Conservation (phyloP, 1,140 invertebrate species). For the Panulirus ornatus region DNA sequence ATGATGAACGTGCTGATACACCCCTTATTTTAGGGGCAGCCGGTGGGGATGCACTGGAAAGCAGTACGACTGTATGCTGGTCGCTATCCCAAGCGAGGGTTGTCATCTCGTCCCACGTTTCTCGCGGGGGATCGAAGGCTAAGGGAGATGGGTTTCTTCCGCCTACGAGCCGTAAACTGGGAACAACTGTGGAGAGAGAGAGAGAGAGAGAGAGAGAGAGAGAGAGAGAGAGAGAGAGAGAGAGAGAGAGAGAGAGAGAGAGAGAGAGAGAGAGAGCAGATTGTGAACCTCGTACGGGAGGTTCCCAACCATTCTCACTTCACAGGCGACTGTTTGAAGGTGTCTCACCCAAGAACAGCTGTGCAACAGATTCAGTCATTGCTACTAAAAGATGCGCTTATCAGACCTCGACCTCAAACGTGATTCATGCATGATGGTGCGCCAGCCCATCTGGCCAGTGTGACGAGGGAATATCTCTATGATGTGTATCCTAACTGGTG, state of each 20-base stretch:
- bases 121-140: neutral
- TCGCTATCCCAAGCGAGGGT: neutral
- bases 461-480: neutral
- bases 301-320: neutral
- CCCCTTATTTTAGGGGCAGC: too few species aligned
- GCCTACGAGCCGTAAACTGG: neutral
- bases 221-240: neutral
- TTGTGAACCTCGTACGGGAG: too few species aligned
- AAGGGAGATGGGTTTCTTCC: neutral
- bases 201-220: too few species aligned
- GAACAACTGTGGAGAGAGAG: too few species aligned
- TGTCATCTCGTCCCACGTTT: neutral
- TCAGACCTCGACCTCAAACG: neutral
- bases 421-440: conserved; percentile 10
- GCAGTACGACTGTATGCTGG: neutral
- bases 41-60: too few species aligned
- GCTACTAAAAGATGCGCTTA: neutral
- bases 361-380: neutral
- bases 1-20: too few species aligned
- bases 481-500: neutral
- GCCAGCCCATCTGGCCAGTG: neutral
- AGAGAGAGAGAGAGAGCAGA: neutral
- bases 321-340: neutral
- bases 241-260: neutral
- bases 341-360: neutral